Conservation (phyloP, 2,888 invertebrate genomes). For the Bombylius discolor region DNA sequence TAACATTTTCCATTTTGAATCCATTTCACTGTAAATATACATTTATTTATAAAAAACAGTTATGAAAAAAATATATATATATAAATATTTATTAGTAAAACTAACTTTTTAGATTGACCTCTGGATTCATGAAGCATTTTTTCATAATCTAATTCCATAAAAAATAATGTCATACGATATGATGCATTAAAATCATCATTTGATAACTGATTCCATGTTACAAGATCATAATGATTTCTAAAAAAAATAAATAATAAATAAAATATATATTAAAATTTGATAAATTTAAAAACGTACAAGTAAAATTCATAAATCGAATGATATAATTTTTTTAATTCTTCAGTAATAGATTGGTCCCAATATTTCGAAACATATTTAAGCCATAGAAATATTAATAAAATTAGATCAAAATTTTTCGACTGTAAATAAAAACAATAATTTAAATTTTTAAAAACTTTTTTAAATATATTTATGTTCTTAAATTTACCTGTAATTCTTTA, state of each 20-base stretch:
- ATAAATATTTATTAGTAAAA: background rate
- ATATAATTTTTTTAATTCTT: constrained; percentile 19
- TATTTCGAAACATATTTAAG: constrained; percentile 21
- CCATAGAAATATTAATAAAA: constrained; percentile 22
- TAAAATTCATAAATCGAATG: constrained; percentile 21
- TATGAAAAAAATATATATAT: background rate
- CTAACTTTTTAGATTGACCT: constrained; percentile 14
- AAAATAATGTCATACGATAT: constrained; percentile 21
- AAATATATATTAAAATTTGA: background rate
- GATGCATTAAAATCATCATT: constrained; percentile 20
- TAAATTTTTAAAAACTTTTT: background rate
- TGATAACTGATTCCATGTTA: constrained; percentile 21
- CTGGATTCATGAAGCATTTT: constrained; percentile 9
- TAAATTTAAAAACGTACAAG: constrained; percentile 14
- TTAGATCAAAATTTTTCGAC: constrained; percentile 19
- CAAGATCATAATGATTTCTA: constrained; percentile 21
- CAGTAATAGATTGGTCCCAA: constrained; percentile 20
- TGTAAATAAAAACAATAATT: constrained; percentile 6
- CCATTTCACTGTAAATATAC: constrained; percentile 14
- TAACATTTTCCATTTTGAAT: constrained; percentile 16
- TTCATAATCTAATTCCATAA: constrained; percentile 22
- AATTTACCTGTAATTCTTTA: constrained; percentile 14
- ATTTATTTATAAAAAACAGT: background rate
- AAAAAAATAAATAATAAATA: background rate
- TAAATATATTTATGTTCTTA: background rate